These are phyloP conservation scores for Cololabis saira DNA, from an alignment of 2,113 vertebrate genomes.

Conservation along the genomic window DNA sequence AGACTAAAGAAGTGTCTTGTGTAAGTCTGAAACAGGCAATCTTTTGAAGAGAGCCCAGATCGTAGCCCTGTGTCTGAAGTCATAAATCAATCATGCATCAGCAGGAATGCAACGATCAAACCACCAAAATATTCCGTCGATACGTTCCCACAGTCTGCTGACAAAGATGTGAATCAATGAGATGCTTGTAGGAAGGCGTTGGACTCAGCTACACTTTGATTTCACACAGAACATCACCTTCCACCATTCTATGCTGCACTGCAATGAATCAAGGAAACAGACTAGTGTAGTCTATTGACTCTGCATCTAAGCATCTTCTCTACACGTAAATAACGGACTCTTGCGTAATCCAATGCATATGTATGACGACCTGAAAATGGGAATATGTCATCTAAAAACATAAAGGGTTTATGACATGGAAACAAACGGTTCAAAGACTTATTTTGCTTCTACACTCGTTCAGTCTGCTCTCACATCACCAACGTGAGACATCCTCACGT, in stretches of 20 bases:
- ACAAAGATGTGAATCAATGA: slow-evolving; percentile 39
- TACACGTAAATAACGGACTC: not conserved
- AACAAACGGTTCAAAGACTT: not conserved
- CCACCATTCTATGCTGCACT: slow-evolving; percentile 22
- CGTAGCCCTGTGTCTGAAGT: not conserved
- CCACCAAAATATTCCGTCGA: slow-evolving; percentile 6
- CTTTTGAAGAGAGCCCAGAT: slow-evolving; percentile 2
- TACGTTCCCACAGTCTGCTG: slow-evolving; percentile 11
- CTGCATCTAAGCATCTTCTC: no score
- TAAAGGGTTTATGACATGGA: not conserved
- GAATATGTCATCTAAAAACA: not conserved
- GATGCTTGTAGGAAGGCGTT: slow-evolving; percentile 25
- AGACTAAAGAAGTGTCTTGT: not conserved
- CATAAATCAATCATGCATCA: slow-evolving; percentile 24
- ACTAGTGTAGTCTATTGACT: no score
- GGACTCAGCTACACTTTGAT: slow-evolving; percentile 43
- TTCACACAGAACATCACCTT: slow-evolving; percentile 36
- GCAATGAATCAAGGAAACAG: slow-evolving; percentile 37
- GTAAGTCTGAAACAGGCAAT: not conserved
- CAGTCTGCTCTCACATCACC: not conserved
- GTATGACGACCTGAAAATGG: not conserved
- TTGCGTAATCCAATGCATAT: not conserved
- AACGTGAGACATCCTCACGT: slow-evolving; percentile 6
- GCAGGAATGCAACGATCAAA: slow-evolving; percentile 21
- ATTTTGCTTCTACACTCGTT: not conserved